Evolutionary conservation across 1,140 invertebrate genomes (phyloP).

Genomic region (Tetraneura akinire): DNA sequence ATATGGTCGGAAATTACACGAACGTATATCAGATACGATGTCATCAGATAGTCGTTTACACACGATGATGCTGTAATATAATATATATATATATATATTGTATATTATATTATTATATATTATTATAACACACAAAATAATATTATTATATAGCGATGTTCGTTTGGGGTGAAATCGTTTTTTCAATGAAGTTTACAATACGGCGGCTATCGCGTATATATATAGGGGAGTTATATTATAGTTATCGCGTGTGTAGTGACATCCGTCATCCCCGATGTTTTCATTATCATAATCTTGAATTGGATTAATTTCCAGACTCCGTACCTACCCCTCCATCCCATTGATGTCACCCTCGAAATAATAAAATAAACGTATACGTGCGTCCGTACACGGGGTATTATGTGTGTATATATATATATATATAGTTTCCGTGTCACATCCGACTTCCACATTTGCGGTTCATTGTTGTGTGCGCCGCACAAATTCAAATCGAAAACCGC

Average conservation of each 20-base stretch:
- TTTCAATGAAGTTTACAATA: not conserved
- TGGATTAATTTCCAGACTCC: conserved; percentile 11
- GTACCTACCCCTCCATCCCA: not conserved
- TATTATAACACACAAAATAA: no score
- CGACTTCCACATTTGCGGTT: not conserved
- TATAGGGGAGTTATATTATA: not conserved
- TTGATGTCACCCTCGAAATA: not conserved
- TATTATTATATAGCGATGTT: not conserved
- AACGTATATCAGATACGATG: no score
- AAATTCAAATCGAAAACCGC: not conserved
- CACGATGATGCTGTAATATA: no score
- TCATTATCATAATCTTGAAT: conserved; percentile 42
- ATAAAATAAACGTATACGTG: conserved; percentile 1
- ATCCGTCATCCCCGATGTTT: conserved; percentile 25
- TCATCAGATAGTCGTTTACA: no score
- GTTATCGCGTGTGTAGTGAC: not conserved
- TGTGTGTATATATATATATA: no score
- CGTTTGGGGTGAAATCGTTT: conserved; percentile 17
- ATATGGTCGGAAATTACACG: no score
- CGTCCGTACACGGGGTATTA: not conserved
- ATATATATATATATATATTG: no score
- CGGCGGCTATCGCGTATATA: not conserved
- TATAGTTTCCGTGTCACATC: not conserved
- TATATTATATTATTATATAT: no score
- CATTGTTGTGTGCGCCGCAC: not conserved